Evolutionary conservation across 2,888 invertebrate species (phyloP).

Genomic region (Ypsolopha scabrella): DNA sequence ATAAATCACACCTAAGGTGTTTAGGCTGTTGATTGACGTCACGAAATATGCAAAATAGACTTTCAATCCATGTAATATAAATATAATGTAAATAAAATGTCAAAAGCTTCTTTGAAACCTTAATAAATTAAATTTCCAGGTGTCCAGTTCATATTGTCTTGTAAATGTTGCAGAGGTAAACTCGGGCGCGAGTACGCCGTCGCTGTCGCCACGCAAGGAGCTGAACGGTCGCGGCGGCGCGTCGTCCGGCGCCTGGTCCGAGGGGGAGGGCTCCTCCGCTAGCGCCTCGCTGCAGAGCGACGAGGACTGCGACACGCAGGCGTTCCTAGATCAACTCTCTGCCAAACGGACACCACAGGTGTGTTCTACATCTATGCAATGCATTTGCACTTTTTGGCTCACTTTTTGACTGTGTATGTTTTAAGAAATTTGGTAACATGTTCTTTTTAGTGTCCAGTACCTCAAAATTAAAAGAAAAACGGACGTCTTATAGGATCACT

Average conservation of each 20-base stretch:
- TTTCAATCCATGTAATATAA: too few relatives aligned
- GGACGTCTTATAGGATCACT: too few relatives aligned
- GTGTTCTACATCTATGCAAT: neutral
- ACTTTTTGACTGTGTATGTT: too few relatives aligned
- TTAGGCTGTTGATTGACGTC: too few relatives aligned
- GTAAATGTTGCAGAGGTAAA: slow-evolving; percentile 34
- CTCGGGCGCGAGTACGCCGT: slow-evolving; percentile 71
- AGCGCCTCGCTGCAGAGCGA: slow-evolving; percentile 79
- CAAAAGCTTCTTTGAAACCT: too few relatives aligned
- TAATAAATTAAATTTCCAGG: neutral
- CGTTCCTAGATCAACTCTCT: slow-evolving; percentile 78
- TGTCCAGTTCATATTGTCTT: neutral
- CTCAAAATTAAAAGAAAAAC: too few relatives aligned
- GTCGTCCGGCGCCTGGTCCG: slow-evolving; percentile 79
- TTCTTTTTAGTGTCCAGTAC: too few relatives aligned
- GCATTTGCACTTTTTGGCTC: neutral
- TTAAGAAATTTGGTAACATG: too few relatives aligned
- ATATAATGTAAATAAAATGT: too few relatives aligned
- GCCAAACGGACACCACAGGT: slow-evolving; percentile 82
- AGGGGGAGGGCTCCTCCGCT: slow-evolving; percentile 82
- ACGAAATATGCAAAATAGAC: too few relatives aligned
- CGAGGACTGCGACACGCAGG: slow-evolving; percentile 78
- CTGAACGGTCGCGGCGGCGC: slow-evolving; percentile 67
- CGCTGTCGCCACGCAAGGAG: slow-evolving; percentile 78
- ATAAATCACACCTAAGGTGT: too few relatives aligned